A percentile compares a stretch with the other conserved stretches of the same genome.
Evolutionary conservation across 2,113 vertebrate genomes (phyloP).

Genomic region (Rissa tridactyla): DNA sequence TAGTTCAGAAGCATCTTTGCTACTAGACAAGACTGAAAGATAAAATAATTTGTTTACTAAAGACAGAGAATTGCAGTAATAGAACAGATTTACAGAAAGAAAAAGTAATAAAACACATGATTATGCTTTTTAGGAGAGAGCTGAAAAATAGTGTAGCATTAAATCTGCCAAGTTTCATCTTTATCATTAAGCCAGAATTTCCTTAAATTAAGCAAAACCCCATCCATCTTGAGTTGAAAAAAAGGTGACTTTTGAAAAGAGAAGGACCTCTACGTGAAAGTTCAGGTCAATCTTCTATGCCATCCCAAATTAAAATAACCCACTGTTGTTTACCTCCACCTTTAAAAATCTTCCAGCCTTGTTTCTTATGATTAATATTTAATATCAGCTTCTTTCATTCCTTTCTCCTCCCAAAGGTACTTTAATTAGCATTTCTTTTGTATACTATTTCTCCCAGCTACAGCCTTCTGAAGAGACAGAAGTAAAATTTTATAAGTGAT

Average conservation of each 20-base stretch:
- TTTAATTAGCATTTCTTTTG: constrained; percentile 40
- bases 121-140: not conserved
- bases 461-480: not conserved
- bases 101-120: not conserved
- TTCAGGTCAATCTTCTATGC: not conserved
- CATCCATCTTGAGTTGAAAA: not conserved
- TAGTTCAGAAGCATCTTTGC: not conserved
- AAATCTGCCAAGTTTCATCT: not conserved
- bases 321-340: not conserved
- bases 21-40: not conserved
- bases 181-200: not conserved
- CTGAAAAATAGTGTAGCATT: not conserved
- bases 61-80: not conserved
- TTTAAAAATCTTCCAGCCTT: not conserved
- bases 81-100: not conserved
- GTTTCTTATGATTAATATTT: constrained; percentile 17
- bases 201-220: not conserved
- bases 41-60: not conserved
- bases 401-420: not conserved
- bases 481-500: not conserved
- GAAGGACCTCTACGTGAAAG: not conserved
- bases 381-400: not conserved
- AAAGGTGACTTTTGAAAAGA: not conserved
- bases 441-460: not conserved
- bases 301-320: not conserved